Evolutionary conservation across 2,113 vertebrate species (phyloP).

Genomic region (Phaethon lepturus): DNA sequence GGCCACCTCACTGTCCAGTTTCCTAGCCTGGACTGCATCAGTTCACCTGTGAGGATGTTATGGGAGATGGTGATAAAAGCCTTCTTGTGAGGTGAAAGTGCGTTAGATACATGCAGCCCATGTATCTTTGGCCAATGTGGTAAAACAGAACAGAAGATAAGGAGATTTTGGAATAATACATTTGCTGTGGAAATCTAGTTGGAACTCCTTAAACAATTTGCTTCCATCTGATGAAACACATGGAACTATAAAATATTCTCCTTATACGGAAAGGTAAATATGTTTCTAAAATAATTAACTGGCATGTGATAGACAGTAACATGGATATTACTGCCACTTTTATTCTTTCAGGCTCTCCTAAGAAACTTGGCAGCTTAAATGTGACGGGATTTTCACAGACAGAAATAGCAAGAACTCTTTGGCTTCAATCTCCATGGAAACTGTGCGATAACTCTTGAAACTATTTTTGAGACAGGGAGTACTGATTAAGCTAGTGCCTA

Average conservation of each 20-base stretch:
- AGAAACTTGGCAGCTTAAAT: constrained; percentile 49
- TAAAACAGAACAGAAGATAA: background rate
- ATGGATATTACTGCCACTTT: constrained; percentile 5
- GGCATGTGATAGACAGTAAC: constrained; percentile 30
- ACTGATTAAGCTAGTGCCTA: constrained; percentile 32
- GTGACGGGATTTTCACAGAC: constrained; percentile 44
- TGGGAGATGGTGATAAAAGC: background rate
- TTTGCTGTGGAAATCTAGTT: background rate
- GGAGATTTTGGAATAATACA: background rate
- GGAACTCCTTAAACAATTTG: background rate
- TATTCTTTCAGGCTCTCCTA: constrained; percentile 35
- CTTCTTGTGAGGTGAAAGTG: background rate
- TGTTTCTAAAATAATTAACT: constrained; percentile 36
- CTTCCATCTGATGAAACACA: background rate
- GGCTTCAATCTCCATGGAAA: constrained; percentile 37
- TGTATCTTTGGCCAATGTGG: background rate
- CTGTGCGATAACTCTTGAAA: constrained; percentile 28
- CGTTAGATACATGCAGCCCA: background rate
- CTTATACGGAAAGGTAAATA: constrained; percentile 10
- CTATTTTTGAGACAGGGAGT: constrained; percentile 6
- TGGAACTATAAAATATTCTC: background rate
- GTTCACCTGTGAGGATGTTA: background rate
- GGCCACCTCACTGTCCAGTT: background rate
- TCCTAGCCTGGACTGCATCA: background rate
- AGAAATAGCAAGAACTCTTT: constrained; percentile 39